Evolutionary conservation across 2,797 vertebrate species (phyloP).

Genomic region (Acanthopagrus latus): DNA sequence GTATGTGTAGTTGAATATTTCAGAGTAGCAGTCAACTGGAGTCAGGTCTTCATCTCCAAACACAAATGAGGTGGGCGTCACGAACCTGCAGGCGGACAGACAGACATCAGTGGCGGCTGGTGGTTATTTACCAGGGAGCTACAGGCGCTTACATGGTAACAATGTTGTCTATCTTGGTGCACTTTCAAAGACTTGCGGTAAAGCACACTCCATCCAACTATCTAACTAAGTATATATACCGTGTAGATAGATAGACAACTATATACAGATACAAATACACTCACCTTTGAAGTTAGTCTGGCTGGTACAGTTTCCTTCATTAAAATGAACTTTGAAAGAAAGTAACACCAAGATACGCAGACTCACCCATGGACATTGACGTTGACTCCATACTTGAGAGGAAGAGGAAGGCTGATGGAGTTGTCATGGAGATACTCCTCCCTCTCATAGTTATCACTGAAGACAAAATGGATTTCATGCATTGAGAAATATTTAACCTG

Average conservation of each 20-base stretch:
- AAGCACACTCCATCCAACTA: too few species aligned
- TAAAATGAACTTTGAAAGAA: too few species aligned
- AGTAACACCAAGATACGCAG: neutral
- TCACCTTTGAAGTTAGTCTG: too few species aligned
- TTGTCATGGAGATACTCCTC: conserved; percentile 84
- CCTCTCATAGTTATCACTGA: conserved; percentile 90
- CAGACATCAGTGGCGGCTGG: neutral
- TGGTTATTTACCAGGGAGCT: neutral
- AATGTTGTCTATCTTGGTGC: too few species aligned
- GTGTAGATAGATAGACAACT: too few species aligned
- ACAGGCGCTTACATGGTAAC: too few species aligned
- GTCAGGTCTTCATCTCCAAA: conserved; percentile 87
- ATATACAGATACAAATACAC: too few species aligned
- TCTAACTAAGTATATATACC: too few species aligned
- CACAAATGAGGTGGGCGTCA: conserved; percentile 89
- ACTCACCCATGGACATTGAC: conserved; percentile 91
- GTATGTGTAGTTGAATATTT: conserved; percentile 93
- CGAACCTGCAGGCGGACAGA: conserved; percentile 77
- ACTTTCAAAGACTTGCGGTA: too few species aligned
- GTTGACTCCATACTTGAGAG: conserved; percentile 90
- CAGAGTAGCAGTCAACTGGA: conserved; percentile 85
- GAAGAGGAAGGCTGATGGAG: conserved; percentile 79
- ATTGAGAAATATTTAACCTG: neutral
- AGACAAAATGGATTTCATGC: conserved; percentile 34
- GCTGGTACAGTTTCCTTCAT: too few species aligned